phyloP scores from a whole-genome alignment of 2,888 invertebrate species.

The Nomada flava region DNA sequence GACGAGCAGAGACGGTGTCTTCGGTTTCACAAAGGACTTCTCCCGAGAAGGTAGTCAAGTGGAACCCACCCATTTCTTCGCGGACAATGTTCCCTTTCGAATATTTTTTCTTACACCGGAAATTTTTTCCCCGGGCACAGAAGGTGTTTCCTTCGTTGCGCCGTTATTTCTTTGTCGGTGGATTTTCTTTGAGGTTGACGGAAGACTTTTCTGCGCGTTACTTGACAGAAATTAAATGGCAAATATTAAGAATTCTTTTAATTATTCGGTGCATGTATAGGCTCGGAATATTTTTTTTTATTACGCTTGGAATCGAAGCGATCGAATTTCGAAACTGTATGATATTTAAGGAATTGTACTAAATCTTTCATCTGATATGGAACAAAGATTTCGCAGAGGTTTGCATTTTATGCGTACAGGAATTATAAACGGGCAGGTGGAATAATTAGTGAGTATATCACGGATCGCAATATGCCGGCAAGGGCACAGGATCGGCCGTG shows the following conservation, averaged over 20 bases:
- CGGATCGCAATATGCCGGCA: conserved; percentile 41
- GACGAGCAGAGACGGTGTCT: conserved; percentile 39
- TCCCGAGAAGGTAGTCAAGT: conserved; percentile 54
- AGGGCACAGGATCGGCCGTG: conserved; percentile 35
- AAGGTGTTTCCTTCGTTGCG: background rate
- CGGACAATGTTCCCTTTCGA: conserved; percentile 54
- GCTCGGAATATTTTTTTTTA: too few species aligned
- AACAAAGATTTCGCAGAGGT: background rate
- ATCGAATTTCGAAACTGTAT: too few species aligned
- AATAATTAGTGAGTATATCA: conserved; percentile 38
- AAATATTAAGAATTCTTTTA: background rate
- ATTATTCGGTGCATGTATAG: too few species aligned
- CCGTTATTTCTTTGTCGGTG: background rate
- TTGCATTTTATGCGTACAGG: background rate
- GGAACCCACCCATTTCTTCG: conserved; percentile 53
- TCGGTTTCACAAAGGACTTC: conserved; percentile 61
- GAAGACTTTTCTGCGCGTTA: background rate
- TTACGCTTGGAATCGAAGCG: too few species aligned
- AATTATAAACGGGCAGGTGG: conserved; percentile 37
- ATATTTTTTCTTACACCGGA: conserved; percentile 9
- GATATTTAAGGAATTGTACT: too few species aligned
- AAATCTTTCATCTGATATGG: too few species aligned
- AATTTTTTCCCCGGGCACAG: conserved; percentile 13
- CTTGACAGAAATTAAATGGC: background rate
- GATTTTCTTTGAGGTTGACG: background rate